Evolutionary conservation across 2,113 vertebrate species (phyloP), one percentile per base, ranked within the genome.

Genomic region (Probosciger aterrimus): DNA sequence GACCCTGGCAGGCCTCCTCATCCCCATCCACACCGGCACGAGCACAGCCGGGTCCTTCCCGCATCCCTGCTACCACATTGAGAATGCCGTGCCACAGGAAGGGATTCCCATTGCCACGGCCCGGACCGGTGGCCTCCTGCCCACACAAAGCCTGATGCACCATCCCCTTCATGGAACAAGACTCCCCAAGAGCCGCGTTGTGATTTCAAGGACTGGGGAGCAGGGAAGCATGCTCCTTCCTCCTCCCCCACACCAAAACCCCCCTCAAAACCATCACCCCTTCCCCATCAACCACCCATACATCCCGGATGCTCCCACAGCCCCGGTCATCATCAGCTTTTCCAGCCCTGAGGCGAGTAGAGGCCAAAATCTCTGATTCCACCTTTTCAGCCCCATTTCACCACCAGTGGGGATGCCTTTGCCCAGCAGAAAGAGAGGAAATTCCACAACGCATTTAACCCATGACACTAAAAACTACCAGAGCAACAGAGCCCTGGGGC

Each of bases 141-240:
- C 53, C 24, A 28, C 27, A 3, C 49, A 8, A 31, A 37, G 17
- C 44, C 31, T 1, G 0, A 3, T 1, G 20, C 43, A 20, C 27
- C 43, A 3, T 24, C 49, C 53, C 49, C 52, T 63, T 19, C 20
- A 2, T 27, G 0, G 20, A 24, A 19, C 14, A 2, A 59, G 31
- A 11, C 49, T 43, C 46, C 22, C 25, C 3, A 1, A 3, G 78
- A 85, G 69, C 41, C 5, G 0, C 1, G 0, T 0, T 20, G 23
- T 0, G 2, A 25, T 49, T 30, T 30, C 37, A 15, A 52, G 67
- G 53, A 4, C 3, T 11, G 23, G 43, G 39, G 27, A 43, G 41
- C 50, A 1, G 41, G 71, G 81, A 20, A 0, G 0, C 0, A 11
- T 0, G 1, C 65, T 52, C 33, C 73, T 18, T 18, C 33, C 7